A percentile compares a stretch with the other conserved stretches of the same genome.
These are phyloP conservation scores for Buceros bicornis DNA, from an alignment of 2,797 vertebrate genomes.

Conservation along the genomic window DNA sequence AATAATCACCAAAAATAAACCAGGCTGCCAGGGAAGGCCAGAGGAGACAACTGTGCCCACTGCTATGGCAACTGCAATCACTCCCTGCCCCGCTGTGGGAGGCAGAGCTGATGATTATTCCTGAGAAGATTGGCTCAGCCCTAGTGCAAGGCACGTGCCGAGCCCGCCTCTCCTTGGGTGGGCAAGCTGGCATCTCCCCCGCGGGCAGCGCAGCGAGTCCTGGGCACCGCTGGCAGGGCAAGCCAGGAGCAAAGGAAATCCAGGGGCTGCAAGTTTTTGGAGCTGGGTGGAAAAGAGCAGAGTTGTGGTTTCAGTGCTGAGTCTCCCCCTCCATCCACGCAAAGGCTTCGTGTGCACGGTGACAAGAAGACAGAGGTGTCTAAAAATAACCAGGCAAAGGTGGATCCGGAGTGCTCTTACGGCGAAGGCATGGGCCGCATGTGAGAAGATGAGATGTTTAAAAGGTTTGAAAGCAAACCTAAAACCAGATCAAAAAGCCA, in stretches of 20 bases:
- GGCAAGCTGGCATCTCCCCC: neutral
- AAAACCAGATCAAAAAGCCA: neutral
- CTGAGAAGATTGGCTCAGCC: neutral
- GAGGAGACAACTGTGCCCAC: constrained; percentile 24
- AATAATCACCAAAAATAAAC: constrained; percentile 34
- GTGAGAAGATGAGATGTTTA: neutral
- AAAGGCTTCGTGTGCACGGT: fast-evolving
- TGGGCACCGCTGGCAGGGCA: neutral
- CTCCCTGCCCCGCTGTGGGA: constrained; percentile 25
- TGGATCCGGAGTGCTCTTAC: neutral
- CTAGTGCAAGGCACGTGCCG: neutral
- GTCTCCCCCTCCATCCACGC: neutral
- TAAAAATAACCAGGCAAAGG: neutral
- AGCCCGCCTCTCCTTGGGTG: neutral
- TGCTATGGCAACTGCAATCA: constrained; percentile 57
- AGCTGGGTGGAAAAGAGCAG: neutral
- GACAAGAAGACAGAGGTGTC: neutral
- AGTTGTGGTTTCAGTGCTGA: neutral
- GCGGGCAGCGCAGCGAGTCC: fast-evolving
- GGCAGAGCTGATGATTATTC: neutral
- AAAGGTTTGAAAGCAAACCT: constrained; percentile 40
- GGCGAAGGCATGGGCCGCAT: neutral
- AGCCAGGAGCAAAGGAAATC: neutral
- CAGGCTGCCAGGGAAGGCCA: constrained; percentile 11
- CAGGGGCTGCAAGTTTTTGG: fast-evolving